These are phyloP conservation scores for Halictus quadricinctus DNA, from an alignment of 2,888 invertebrate genomes.

Conservation along the genomic window DNA sequence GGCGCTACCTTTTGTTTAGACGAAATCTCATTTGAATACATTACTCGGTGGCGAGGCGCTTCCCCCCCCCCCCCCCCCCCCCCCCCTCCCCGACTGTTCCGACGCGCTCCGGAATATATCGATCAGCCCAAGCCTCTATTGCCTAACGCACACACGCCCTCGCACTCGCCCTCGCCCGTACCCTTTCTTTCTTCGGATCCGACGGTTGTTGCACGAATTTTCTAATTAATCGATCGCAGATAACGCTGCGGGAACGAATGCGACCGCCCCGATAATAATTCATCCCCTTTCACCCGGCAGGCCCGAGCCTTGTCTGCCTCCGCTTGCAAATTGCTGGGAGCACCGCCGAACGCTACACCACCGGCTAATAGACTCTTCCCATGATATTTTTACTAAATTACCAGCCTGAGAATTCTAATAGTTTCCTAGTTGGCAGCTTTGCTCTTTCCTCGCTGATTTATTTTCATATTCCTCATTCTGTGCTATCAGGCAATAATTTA, in stretches of 20 bases:
- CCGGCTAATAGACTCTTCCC: neutral
- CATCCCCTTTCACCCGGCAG: slow-evolving; percentile 39
- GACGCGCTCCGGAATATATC: slow-evolving; percentile 50
- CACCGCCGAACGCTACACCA: neutral
- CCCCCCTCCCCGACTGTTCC: neutral
- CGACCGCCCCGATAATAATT: slow-evolving; percentile 42
- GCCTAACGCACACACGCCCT: slow-evolving; percentile 27
- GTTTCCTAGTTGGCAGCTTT: neutral
- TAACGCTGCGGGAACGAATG: slow-evolving; percentile 36
- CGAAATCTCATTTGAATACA: slow-evolving; percentile 76
- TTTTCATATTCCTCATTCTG: no score
- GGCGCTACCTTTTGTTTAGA: slow-evolving; percentile 72
- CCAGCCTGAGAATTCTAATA: neutral
- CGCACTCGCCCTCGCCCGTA: slow-evolving; percentile 24
- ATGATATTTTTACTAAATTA: neutral
- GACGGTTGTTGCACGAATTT: slow-evolving; percentile 41
- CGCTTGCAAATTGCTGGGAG: neutral
- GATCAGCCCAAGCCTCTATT: slow-evolving; percentile 32
- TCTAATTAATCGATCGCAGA: slow-evolving; percentile 59
- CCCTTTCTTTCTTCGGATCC: slow-evolving; percentile 17
- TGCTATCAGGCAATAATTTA: neutral
- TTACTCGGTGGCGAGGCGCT: slow-evolving; percentile 58
- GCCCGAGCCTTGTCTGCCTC: slow-evolving; percentile 5
- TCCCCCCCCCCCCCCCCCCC: neutral
- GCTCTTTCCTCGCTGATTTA: neutral